Evolutionary conservation across 2,888 invertebrate species (phyloP), one percentile per base, ranked within the genome.

Genomic region (Tortrix viridana): DNA sequence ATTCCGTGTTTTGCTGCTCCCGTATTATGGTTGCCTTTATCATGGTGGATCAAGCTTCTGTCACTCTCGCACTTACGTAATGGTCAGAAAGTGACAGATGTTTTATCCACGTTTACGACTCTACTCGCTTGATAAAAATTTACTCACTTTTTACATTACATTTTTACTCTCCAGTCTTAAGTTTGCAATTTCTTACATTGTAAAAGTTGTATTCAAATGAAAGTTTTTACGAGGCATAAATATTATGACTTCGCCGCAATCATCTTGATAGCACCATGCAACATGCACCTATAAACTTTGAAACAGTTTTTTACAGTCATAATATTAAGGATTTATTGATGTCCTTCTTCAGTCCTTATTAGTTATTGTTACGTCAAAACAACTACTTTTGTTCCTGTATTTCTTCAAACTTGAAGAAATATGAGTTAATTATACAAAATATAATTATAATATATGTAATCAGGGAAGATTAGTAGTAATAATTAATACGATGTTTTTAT

Each of bases 181-280:
- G 44, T 26, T 16, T 43, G 26, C 43, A 43, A 52, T 47, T 47
- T 53, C 63, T 18, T 48, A 63, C 63, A 53, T 48, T 53, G 63
- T 63, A 63, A 43, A 53, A 56, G 38, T 22, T 47, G 47, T 46
- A 56, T 60, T 43, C 37, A 49, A 55, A 58, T 63, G 32, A 43
- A 43, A 58, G 46, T 58, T 58, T 63, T 63, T 63, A 63, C 50
- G 57, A 41, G 18, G 26, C 5, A 57, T 38, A 38, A 57, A 62
- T 38, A 47, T 41, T 41, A 62, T 62, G 38, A 62, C 62, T 41
- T 1, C 9, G 16, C 52, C 26, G 47, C 52, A 46, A 62, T 60
- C 48, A 48, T n/a, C 44, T 26, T 22, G 23, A 55, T 44, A 49
- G 60, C 44, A 44, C 18, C 20, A 38, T 5, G 61, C 18, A 23